phyloP scores from a whole-genome alignment of 2,888 invertebrate species.

The Theretra japonica region DNA sequence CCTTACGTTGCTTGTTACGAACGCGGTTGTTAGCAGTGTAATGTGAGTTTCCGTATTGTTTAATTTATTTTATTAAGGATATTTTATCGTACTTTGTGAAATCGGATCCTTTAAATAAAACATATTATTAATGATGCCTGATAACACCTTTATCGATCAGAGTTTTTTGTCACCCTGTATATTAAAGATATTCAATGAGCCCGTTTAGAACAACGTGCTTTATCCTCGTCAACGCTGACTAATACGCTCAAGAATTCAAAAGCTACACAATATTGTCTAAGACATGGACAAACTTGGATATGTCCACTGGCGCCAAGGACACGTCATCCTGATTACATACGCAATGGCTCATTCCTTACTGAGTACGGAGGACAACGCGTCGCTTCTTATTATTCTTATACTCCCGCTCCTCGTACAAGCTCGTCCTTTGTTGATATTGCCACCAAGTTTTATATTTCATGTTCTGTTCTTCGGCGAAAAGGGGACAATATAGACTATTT shows the following conservation, averaged over 20 bases:
- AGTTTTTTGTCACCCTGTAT: too few relatives aligned
- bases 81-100: too few relatives aligned
- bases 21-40: too few relatives aligned
- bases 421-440: constrained; percentile 12
- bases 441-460: not conserved
- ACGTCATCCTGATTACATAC: constrained; percentile 29
- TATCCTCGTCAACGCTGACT: constrained; percentile 58
- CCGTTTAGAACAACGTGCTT: constrained; percentile 53
- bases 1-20: too few relatives aligned
- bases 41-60: too few relatives aligned
- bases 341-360: constrained; percentile 26
- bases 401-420: not conserved
- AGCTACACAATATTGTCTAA: constrained; percentile 51
- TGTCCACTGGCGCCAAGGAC: constrained; percentile 56
- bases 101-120: too few relatives aligned
- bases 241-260: constrained; percentile 55
- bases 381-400: constrained; percentile 26
- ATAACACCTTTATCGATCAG: too few relatives aligned
- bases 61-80: too few relatives aligned
- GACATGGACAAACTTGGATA: constrained; percentile 46
- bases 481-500: not conserved
- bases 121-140: too few relatives aligned
- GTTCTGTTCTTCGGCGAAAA: not conserved
- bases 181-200: constrained; percentile 38
- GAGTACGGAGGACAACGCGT: not conserved